phyloP scores from a whole-genome alignment of 1,140 invertebrate species.

The Euura saliciscinereae region DNA sequence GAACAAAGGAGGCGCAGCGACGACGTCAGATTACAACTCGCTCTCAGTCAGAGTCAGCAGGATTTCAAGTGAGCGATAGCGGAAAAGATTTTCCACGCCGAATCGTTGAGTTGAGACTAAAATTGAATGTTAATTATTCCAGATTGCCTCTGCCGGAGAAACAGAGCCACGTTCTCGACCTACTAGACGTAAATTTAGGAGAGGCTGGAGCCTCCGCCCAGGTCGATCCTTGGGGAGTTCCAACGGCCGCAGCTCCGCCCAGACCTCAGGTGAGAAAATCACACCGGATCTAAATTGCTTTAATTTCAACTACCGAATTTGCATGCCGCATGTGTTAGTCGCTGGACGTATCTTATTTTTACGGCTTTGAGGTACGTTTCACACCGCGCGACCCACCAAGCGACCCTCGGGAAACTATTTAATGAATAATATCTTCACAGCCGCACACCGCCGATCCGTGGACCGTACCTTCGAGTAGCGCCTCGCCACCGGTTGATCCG shows the following conservation, averaged over 20 bases:
- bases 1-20: constrained; percentile 91
- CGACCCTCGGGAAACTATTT: background rate
- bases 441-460: constrained; percentile 62
- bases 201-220: constrained; percentile 60
- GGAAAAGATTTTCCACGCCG: background rate
- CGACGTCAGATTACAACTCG: constrained; percentile 92
- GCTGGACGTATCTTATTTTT: constrained; percentile 50
- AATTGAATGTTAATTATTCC: constrained; percentile 23
- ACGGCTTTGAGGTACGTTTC: constrained; percentile 44
- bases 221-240: constrained; percentile 76
- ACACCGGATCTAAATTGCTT: too few relatives aligned
- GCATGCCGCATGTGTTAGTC: constrained; percentile 46
- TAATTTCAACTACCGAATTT: constrained; percentile 31
- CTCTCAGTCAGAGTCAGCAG: constrained; percentile 90
- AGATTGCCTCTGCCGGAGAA: constrained; percentile 56
- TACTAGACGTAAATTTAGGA: constrained; percentile 80
- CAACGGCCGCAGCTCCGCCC: constrained; percentile 59
- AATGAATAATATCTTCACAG: constrained; percentile 27
- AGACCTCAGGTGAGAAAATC: constrained; percentile 55
- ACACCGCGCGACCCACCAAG: background rate
- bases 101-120: background rate
- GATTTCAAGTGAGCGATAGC: constrained; percentile 75
- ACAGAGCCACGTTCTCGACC: constrained; percentile 79
- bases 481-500: constrained; percentile 60
- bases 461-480: constrained; percentile 53